Conservation (phyloP, 2,888 invertebrate species). For the Morinoia aosen region DNA sequence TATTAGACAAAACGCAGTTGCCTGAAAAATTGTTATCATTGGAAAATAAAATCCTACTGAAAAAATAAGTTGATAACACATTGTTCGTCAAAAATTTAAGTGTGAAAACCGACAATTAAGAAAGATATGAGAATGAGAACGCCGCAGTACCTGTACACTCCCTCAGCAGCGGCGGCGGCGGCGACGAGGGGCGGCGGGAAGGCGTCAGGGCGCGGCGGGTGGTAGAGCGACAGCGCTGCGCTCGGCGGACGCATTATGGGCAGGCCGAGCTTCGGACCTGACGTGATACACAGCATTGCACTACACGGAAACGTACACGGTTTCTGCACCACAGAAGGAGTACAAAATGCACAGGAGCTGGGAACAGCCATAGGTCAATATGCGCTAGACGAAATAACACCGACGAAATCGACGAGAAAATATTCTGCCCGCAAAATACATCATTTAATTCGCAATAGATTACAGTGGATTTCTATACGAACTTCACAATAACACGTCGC, state of each 20-base stretch:
- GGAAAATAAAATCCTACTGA: background rate
- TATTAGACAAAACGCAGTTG: background rate
- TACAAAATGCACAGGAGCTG: background rate
- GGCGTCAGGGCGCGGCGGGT: background rate
- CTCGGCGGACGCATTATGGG: background rate
- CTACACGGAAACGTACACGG: background rate
- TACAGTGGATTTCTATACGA: background rate
- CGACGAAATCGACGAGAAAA: background rate
- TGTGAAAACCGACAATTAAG: background rate
- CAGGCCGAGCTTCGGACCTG: slow-evolving; percentile 18
- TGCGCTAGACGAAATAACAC: background rate
- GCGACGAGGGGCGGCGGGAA: background rate
- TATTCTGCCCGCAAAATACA: background rate
- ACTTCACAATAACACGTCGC: background rate
- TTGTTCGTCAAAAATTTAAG: background rate
- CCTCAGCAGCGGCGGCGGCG: background rate
- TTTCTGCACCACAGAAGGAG: background rate
- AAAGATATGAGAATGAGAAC: background rate
- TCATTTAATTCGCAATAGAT: background rate
- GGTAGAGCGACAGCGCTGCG: background rate
- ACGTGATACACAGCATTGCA: background rate
- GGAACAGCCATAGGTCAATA: background rate
- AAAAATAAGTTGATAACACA: background rate
- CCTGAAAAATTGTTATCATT: background rate
- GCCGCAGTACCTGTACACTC: background rate